A percentile compares a stretch with the other conserved stretches of the same genome.
These are phyloP conservation scores for Epicampocera succincta DNA, from an alignment of 2,888 invertebrate species.

Conservation along the genomic window DNA sequence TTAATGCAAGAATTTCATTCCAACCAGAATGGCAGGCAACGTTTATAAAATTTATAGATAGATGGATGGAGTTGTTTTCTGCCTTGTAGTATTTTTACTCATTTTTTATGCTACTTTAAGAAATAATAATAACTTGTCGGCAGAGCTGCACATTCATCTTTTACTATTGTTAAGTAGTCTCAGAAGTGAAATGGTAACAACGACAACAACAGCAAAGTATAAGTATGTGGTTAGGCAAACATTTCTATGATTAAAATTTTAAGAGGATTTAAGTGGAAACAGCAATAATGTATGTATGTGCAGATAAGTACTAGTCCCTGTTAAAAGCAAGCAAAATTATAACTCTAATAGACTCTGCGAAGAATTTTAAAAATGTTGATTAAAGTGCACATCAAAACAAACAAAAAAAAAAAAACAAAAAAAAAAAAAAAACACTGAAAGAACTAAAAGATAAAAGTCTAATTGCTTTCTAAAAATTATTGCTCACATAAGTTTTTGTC, in stretches of 20 bases:
- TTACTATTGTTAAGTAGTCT: slow-evolving; percentile 51
- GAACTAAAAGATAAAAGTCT: too few relatives aligned
- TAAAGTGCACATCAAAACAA: too few relatives aligned
- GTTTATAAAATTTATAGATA: slow-evolving; percentile 48
- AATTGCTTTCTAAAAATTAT: too few relatives aligned
- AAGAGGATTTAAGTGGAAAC: slow-evolving; percentile 25
- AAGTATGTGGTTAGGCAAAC: slow-evolving; percentile 28
- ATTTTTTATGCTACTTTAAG: background rate
- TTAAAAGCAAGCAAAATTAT: background rate
- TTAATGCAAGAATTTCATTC: slow-evolving; percentile 39
- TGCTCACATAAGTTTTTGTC: too few relatives aligned
- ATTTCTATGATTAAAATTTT: slow-evolving; percentile 41
- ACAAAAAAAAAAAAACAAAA: too few relatives aligned
- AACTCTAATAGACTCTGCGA: too few relatives aligned
- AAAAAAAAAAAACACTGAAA: too few relatives aligned
- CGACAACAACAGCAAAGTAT: background rate
- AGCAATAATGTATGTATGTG: too few relatives aligned
- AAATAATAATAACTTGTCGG: background rate
- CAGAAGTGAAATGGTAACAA: slow-evolving; percentile 15
- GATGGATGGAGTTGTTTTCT: slow-evolving; percentile 9
- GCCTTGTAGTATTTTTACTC: background rate
- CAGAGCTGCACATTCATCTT: slow-evolving; percentile 40
- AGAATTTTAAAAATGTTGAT: too few relatives aligned
- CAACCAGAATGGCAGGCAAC: slow-evolving; percentile 52
- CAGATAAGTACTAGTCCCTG: too few relatives aligned